These are phyloP conservation scores for Penaeus japonicus DNA, from an alignment of 1,140 invertebrate species.

Conservation along the genomic window DNA sequence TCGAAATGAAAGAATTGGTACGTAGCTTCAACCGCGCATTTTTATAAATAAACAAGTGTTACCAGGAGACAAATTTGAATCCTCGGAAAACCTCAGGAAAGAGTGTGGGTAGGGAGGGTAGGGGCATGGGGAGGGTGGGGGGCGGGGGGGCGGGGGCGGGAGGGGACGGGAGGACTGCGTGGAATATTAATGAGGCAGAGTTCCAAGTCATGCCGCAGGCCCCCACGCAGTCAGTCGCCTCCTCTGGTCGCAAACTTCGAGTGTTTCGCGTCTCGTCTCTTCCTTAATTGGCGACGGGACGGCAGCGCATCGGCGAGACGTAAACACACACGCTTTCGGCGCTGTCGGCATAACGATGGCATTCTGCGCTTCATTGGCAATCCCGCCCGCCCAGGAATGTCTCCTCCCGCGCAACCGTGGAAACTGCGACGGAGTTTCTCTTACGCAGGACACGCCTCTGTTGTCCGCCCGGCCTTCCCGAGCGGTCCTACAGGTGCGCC, in stretches of 20 bases:
- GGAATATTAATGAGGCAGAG: conserved; percentile 22
- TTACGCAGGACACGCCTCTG: no score
- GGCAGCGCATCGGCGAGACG: no score
- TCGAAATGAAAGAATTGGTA: no score
- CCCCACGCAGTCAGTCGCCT: no score
- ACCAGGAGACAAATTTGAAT: background rate
- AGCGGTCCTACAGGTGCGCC: no score
- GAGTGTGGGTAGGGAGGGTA: background rate
- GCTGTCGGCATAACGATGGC: no score
- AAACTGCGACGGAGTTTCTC: background rate
- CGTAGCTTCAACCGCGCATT: no score
- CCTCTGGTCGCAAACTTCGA: no score
- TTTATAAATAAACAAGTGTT: background rate
- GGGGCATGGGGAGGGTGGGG: background rate
- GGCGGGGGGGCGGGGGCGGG: background rate
- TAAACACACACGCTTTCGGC: no score
- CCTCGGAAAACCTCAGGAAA: conserved; percentile 10
- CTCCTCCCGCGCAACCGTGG: background rate
- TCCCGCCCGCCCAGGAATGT: background rate
- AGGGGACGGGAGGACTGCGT: conserved; percentile 2
- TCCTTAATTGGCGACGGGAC: no score
- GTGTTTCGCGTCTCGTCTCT: no score
- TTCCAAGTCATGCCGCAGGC: conserved; percentile 3
- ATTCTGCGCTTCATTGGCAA: background rate
- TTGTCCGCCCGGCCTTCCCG: no score